These are phyloP conservation scores for Leuciscus waleckii DNA, from an alignment of 2,797 vertebrate species.

Conservation along the genomic window DNA sequence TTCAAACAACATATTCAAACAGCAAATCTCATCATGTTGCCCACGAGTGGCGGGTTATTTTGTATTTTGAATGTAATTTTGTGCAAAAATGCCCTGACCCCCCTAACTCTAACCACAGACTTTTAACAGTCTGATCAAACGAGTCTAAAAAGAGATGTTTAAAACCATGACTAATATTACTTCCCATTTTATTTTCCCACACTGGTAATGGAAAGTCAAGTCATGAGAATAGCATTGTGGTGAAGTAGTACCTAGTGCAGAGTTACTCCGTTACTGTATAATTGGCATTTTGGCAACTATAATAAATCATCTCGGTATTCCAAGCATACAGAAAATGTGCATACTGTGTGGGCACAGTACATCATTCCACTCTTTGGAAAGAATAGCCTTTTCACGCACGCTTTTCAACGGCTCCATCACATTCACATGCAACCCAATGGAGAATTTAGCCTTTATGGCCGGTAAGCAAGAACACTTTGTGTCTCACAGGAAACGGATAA, in stretches of 20 bases:
- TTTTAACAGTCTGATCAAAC: neutral
- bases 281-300: neutral
- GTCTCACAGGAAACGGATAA: neutral
- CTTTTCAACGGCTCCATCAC: neutral
- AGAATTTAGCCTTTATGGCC: neutral
- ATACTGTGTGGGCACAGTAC: neutral
- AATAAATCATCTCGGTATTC: neutral
- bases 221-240: neutral
- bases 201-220: neutral
- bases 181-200: neutral
- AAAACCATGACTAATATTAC: neutral
- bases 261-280: neutral
- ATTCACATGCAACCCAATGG: neutral
- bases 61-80: neutral
- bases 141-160: neutral
- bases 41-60: neutral
- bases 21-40: neutral
- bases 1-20: neutral
- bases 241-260: neutral
- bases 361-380: neutral
- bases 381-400: neutral
- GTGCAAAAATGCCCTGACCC: neutral
- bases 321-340: neutral
- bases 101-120: no score
- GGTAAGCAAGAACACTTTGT: neutral